Conservation (phyloP, 2,113 vertebrate genomes). For the Penelope pileata region DNA sequence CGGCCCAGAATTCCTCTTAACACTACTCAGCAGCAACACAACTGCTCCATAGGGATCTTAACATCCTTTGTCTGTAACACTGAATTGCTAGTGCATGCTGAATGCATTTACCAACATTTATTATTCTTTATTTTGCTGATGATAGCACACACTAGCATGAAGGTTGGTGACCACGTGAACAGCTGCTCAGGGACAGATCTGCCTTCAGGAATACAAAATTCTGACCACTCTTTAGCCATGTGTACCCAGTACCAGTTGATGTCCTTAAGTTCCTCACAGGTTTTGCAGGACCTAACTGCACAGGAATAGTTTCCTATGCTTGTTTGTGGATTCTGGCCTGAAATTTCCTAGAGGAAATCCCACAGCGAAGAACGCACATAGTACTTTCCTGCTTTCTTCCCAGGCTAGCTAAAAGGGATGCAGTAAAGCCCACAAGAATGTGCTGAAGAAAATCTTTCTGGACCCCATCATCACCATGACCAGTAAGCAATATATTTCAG, state of each 20-base stretch:
- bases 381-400: not conserved
- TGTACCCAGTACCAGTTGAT: not conserved
- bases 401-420: not conserved
- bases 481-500: not conserved
- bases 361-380: not conserved
- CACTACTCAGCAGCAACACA: not conserved
- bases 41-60: not conserved
- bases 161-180: not conserved
- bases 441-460: not conserved
- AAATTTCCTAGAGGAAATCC: not conserved
- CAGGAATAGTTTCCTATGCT: not conserved
- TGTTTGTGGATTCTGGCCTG: not conserved
- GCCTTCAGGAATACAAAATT: not conserved
- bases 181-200: not conserved
- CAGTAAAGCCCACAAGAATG: not conserved
- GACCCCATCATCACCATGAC: not conserved
- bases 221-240: not conserved
- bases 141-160: not conserved
- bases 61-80: not conserved
- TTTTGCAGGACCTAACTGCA: not conserved
- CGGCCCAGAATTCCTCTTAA: not conserved
- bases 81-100: not conserved
- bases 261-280: not conserved
- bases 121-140: not conserved
- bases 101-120: not conserved